Conservation (phyloP, 2,888 invertebrate genomes). For the Macrosoma leucophasiata region DNA sequence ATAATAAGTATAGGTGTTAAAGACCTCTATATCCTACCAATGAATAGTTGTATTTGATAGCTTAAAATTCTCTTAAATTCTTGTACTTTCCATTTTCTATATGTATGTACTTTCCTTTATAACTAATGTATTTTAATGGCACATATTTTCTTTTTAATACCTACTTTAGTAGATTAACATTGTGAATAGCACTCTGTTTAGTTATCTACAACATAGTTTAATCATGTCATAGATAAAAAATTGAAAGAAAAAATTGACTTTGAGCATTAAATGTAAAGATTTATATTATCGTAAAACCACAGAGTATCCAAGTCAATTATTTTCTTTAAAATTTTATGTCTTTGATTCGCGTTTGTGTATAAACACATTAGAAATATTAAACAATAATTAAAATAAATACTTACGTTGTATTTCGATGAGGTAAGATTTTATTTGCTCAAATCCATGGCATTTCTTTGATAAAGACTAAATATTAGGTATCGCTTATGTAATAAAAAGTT, state of each 20-base stretch:
- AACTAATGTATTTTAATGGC: no score
- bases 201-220: no score
- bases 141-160: no score
- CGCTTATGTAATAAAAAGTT: slow-evolving; percentile 36
- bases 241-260: no score
- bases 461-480: slow-evolving; percentile 42
- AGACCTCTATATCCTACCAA: slow-evolving; percentile 50
- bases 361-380: slow-evolving; percentile 18
- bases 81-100: slow-evolving; percentile 7
- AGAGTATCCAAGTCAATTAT: no score
- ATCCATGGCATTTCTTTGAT: slow-evolving; percentile 67
- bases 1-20: slow-evolving; percentile 27
- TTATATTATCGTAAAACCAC: no score
- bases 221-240: no score
- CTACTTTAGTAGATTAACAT: no score
- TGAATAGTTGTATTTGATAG: slow-evolving; percentile 35
- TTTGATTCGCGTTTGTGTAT: no score
- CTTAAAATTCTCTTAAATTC: slow-evolving; percentile 5
- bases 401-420: slow-evolving; percentile 15
- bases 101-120: slow-evolving; percentile 7
- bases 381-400: slow-evolving; percentile 16
- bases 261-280: no score
- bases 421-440: slow-evolving; percentile 66
- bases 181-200: no score
- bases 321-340: no score